Conservation (phyloP, 2,888 invertebrate genomes). For the Acleris sparsana region DNA sequence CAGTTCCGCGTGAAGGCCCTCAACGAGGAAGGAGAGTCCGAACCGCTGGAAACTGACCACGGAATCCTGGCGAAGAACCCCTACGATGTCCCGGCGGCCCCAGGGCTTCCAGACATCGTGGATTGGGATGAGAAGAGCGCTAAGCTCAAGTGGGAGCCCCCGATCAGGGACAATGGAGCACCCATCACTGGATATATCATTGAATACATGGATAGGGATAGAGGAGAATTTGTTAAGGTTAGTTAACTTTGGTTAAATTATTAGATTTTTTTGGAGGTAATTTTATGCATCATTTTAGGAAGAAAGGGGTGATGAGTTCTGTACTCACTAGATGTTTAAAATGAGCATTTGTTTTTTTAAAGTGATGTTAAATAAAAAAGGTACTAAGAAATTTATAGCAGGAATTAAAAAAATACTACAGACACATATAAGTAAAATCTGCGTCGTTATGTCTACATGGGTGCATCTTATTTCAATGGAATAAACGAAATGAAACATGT, state of each 20-base stretch:
- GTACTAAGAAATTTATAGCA: too few species aligned
- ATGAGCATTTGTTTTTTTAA: too few species aligned
- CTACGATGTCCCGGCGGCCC: conserved; percentile 93
- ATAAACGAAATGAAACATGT: too few species aligned
- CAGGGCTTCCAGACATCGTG: conserved; percentile 94
- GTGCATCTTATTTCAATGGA: too few species aligned
- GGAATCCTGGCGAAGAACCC: conserved; percentile 98
- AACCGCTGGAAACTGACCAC: conserved; percentile 95
- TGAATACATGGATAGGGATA: conserved; percentile 95
- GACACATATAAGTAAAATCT: too few species aligned
- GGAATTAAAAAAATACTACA: too few species aligned
- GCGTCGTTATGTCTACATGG: too few species aligned
- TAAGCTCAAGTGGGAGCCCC: conserved; percentile 95
- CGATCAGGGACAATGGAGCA: conserved; percentile 95
- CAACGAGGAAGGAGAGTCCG: conserved; percentile 98
- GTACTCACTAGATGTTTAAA: too few species aligned
- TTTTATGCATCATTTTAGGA: too few species aligned
- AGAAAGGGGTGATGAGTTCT: too few species aligned
- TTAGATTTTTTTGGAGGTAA: too few species aligned
- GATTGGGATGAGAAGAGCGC: conserved; percentile 96
- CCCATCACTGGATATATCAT: conserved; percentile 97
- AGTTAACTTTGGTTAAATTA: conserved; percentile 32
- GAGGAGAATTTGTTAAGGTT: conserved; percentile 91
- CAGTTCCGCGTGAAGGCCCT: conserved; percentile 98
- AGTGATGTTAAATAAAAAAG: too few species aligned